Evolutionary conservation across 53 echinoderm and acorn worm genomes (phyloP), one percentile per base, ranked within the genome.

Genomic region (Glandiceps talaboti): DNA sequence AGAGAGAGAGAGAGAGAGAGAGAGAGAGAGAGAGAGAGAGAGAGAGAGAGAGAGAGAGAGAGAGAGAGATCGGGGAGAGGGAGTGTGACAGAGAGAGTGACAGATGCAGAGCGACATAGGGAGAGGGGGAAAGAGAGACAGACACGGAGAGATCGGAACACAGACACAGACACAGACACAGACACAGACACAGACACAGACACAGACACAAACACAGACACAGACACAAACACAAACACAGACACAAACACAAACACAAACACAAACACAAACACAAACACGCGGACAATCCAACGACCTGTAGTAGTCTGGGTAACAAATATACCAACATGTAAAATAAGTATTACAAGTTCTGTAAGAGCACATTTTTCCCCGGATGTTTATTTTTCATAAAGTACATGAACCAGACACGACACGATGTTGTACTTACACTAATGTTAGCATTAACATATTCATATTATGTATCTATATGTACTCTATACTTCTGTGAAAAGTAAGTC

Each of bases 41-140:
- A 45, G 64, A 45, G 64, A 20, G 64, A 45, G 6, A 45, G 64
- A 45, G 6, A 45, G 64, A n/a, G n/a, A n/a, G 64, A 12, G 64
- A 45, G 20, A 45, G 64, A 45, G 20, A 45, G 64, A 45, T 20
- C 6, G 64, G 20, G 79, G 75, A 79, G 72, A 80, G 72, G 75
- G 79, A 79, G 85, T 79, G 75, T 45, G 20, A 32, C 33, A 76
- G 75, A 74, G 76, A 82, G 33, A 14, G 28, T 28, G 78, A 28
- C 1, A 77, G 25, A 30, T 1, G 26, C 14, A 30, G 30, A 29
- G 78, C 1, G 26, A 77, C 14, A 28, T 6, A 28, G 25, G 26
- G 30, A 25, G 26, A 77, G 30, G 25, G 31, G 1, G 31, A 77
- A 26, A 30, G 30, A 77, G 30, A 30, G 30, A 30, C 14, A 29